These are phyloP conservation scores for Limonius californicus DNA, from an alignment of 1,140 invertebrate genomes.

Conservation along the genomic window DNA sequence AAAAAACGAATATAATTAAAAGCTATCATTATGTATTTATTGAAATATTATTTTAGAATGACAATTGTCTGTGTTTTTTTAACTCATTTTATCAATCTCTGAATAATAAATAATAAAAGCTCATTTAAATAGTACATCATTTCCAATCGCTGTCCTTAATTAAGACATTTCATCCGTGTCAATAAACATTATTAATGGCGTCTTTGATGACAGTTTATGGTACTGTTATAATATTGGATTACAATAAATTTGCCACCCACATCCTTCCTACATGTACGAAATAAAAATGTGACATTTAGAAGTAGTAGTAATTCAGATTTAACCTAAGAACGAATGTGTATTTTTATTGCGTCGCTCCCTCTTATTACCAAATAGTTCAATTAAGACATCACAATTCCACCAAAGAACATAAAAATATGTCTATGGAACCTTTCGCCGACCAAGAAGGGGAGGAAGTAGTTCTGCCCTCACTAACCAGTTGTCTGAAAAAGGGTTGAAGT, in stretches of 20 bases:
- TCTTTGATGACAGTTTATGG: neutral
- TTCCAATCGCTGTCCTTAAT: neutral
- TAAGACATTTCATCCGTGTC: neutral
- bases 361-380: too few relatives aligned
- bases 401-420: too few relatives aligned
- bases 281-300: neutral
- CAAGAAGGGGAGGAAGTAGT: too few relatives aligned
- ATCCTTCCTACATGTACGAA: neutral
- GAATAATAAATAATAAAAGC: too few relatives aligned
- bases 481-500: neutral
- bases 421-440: too few relatives aligned
- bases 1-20: too few relatives aligned
- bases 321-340: neutral
- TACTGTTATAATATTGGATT: constrained; percentile 4
- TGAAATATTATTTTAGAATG: too few relatives aligned
- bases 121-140: neutral
- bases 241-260: constrained; percentile 1
- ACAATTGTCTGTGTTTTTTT: too few relatives aligned
- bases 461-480: too few relatives aligned
- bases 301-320: neutral
- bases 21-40: too few relatives aligned
- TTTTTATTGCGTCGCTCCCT: neutral
- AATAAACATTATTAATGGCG: neutral
- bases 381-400: too few relatives aligned
- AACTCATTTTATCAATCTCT: too few relatives aligned